These are phyloP conservation scores for Rousettus madagascariensis DNA, from an alignment of 2,797 vertebrate species.

Conservation along the genomic window DNA sequence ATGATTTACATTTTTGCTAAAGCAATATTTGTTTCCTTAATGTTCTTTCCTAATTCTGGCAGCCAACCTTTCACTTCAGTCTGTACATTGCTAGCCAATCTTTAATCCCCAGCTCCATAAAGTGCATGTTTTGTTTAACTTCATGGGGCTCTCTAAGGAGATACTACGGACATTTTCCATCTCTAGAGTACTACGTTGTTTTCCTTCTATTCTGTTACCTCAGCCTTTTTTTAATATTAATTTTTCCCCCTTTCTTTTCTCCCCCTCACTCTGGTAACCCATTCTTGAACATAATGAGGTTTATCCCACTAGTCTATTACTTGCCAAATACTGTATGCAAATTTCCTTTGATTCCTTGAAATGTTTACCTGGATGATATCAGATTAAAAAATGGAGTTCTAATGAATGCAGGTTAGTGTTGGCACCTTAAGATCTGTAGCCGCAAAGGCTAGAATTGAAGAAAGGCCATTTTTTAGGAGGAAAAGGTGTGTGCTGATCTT, in stretches of 20 bases:
- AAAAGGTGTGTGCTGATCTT: background rate
- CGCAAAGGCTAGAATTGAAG: background rate
- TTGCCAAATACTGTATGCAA: background rate
- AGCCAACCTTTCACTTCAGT: background rate
- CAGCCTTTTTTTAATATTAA: background rate
- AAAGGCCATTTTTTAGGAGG: background rate
- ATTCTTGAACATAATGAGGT: background rate
- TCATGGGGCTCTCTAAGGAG: background rate
- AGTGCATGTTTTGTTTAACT: background rate
- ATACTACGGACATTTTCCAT: background rate
- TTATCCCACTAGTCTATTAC: background rate
- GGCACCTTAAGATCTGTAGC: accelerated
- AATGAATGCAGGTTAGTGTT: background rate
- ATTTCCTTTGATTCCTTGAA: slow-evolving; percentile 25
- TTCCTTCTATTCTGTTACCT: background rate
- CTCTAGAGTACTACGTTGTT: background rate
- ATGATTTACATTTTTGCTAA: background rate
- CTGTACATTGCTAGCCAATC: background rate
- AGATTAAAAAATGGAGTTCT: background rate
- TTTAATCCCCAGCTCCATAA: slow-evolving; percentile 19
- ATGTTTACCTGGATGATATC: background rate
- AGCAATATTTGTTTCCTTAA: background rate
- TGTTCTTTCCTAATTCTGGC: background rate
- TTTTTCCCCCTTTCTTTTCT: background rate
- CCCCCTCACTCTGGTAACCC: background rate